Percentiles rank a stretch among this genome's conserved stretches.
Conservation (phyloP, 2,888 invertebrate species). For the Ypsolopha scabrella region DNA sequence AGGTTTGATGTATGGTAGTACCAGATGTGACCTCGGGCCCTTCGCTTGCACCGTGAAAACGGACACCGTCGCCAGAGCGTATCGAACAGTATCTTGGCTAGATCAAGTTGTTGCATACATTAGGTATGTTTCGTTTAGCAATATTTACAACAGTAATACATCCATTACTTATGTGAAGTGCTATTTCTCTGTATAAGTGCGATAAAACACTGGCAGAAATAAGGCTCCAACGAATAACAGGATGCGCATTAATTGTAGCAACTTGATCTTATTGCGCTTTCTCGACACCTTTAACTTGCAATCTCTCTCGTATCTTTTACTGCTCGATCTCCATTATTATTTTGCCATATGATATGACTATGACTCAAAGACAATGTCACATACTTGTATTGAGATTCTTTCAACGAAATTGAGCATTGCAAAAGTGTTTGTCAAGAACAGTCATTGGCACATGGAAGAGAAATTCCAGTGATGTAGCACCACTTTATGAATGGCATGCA, state of each 20-base stretch:
- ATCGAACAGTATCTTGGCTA: not conserved
- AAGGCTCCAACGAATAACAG: not conserved
- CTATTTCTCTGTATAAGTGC: not conserved
- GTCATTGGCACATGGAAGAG: not conserved
- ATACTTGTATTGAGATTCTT: too few species aligned
- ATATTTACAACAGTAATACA: not conserved
- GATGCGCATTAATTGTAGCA: too few species aligned
- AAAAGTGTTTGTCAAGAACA: too few species aligned
- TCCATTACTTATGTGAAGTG: not conserved
- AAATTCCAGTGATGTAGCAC: not conserved
- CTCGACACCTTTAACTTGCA: too few species aligned
- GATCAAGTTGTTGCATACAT: not conserved
- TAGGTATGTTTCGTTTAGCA: not conserved
- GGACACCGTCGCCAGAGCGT: not conserved
- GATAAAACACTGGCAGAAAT: not conserved
- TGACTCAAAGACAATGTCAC: too few species aligned
- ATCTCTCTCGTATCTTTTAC: too few species aligned
- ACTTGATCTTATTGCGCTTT: too few species aligned
- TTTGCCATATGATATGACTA: too few species aligned
- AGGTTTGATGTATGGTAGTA: not conserved
- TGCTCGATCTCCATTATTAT: too few species aligned
- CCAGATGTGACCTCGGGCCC: conserved; percentile 4
- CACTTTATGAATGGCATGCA: not conserved
- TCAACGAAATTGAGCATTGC: too few species aligned
- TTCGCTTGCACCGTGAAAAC: conserved; percentile 5